Conservation (phyloP, 92 coral and sea anemone species). For the Heteractis magnifica region DNA sequence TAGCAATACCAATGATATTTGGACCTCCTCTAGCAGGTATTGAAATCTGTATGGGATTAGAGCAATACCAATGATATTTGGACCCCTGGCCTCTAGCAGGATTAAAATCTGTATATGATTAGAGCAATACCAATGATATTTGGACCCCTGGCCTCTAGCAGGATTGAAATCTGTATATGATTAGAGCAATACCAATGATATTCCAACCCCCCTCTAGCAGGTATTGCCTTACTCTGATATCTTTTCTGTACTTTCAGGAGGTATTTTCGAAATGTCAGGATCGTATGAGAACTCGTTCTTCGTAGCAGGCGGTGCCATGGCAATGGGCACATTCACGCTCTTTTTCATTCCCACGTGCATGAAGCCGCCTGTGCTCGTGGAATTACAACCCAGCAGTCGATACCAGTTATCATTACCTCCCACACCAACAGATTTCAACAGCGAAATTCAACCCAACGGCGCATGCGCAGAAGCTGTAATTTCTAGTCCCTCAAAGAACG, state of each 20-base stretch:
- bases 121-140: background rate
- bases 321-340: conserved; percentile 61
- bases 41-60: background rate
- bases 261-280: conserved; percentile 61
- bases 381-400: conserved; percentile 2
- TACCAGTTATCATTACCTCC: conserved; percentile 14
- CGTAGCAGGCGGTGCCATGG: conserved; percentile 87
- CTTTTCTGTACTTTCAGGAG: conserved; percentile 30
- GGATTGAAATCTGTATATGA: conserved; percentile 14
- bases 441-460: background rate
- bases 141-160: conserved; percentile 59
- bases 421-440: conserved; percentile 4
- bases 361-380: conserved; percentile 26
- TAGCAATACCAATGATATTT: conserved; percentile 81
- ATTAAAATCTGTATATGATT: background rate
- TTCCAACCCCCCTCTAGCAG: background rate
- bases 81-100: conserved; percentile 74
- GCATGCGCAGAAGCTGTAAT: conserved; percentile 1
- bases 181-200: background rate
- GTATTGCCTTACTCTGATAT: background rate
- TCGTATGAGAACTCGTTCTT: conserved; percentile 84
- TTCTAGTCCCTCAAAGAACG: background rate
- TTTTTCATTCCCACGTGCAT: conserved; percentile 55
- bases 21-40: conserved; percentile 95
- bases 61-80: background rate